These are phyloP conservation scores for Neoniphon sammara DNA, from an alignment of 2,797 vertebrate genomes.

Conservation along the genomic window DNA sequence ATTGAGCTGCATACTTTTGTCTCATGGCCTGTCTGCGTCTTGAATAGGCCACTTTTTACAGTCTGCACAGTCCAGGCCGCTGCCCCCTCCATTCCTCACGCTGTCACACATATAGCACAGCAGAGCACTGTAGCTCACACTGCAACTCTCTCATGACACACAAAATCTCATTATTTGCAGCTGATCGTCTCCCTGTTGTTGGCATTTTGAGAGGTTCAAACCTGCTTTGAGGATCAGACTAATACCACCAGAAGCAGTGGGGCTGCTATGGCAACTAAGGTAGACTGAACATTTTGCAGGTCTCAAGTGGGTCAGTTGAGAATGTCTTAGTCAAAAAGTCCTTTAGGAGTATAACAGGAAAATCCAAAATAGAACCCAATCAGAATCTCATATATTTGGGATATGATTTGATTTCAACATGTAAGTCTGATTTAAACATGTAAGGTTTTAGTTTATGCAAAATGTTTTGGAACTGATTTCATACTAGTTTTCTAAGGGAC, in stretches of 20 bases:
- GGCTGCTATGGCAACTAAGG: conserved; percentile 66
- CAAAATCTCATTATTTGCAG: conserved; percentile 54
- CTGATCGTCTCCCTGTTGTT: conserved; percentile 45
- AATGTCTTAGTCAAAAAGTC: conserved; percentile 22
- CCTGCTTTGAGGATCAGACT: conserved; percentile 44
- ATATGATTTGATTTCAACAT: too few relatives aligned
- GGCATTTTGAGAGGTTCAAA: conserved; percentile 50
- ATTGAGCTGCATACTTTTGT: conserved; percentile 27
- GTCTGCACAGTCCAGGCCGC: background rate
- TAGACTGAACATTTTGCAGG: conserved; percentile 66
- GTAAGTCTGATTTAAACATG: background rate
- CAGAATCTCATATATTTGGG: background rate
- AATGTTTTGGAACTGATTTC: background rate
- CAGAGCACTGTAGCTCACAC: background rate
- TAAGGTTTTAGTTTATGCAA: background rate
- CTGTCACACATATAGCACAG: conserved; percentile 26
- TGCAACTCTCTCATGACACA: conserved; percentile 22
- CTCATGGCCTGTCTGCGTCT: conserved; percentile 12
- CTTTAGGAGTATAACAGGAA: background rate
- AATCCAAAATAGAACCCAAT: conserved; percentile 12
- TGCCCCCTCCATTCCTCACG: background rate
- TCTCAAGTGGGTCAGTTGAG: conserved; percentile 38
- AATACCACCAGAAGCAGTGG: conserved; percentile 46
- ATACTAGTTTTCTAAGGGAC: background rate
- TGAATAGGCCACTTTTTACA: background rate